Percentiles rank a stretch among this genome's conserved stretches.
Conservation (phyloP, 2,113 vertebrate genomes). For the Meles meles region DNA sequence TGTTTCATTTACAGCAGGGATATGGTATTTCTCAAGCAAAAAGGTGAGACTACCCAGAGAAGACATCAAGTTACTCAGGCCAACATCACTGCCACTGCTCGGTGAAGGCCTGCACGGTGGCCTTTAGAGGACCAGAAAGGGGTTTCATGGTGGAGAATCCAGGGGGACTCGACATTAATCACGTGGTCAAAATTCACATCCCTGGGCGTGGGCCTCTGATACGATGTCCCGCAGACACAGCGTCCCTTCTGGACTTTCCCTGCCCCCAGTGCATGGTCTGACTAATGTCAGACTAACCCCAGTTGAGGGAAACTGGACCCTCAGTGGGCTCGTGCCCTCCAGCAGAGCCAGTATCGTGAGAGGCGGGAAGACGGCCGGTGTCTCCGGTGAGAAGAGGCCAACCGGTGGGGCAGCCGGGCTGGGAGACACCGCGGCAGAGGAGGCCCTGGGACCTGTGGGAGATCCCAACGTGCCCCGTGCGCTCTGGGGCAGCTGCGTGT, state of each 20-base stretch:
- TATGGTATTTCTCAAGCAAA: not conserved
- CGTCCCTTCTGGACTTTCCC: rapidly evolving
- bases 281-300: not conserved
- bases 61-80: not conserved
- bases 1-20: not conserved
- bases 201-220: not conserved
- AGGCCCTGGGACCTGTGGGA: rapidly evolving
- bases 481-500: rapidly evolving
- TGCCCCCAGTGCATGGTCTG: not conserved
- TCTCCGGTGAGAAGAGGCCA: not conserved
- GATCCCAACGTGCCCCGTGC: not conserved
- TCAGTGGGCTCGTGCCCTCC: not conserved
- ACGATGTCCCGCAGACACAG: not conserved
- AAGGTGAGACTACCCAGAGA: not conserved
- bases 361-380: not conserved
- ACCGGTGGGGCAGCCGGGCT: rapidly evolving
- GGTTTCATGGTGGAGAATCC: not conserved
- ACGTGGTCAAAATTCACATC: not conserved
- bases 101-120: not conserved
- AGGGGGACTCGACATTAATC: not conserved
- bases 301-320: no score
- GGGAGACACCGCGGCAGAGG: rapidly evolving
- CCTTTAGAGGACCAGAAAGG: not conserved
- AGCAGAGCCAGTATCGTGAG: not conserved
- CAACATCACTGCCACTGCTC: not conserved